Percentiles rank a stretch among this genome's conserved stretches.
Conservation (phyloP, 2,797 vertebrate genomes). For the Paratrypauchen microcephalus region DNA sequence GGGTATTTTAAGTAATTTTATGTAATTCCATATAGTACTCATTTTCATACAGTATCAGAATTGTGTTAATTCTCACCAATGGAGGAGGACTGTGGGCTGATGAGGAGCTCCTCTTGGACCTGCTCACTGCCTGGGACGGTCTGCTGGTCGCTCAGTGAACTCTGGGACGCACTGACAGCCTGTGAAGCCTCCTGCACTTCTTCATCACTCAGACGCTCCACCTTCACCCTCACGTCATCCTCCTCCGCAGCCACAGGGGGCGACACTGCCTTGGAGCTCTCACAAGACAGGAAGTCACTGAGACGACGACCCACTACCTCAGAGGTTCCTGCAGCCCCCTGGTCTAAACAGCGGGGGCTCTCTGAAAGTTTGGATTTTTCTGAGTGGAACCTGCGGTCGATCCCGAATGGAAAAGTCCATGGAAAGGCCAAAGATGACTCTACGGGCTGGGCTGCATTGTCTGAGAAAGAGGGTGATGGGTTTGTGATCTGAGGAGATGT, state of each 20-base stretch:
- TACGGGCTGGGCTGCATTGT: constrained; percentile 87
- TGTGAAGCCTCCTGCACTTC: constrained; percentile 97
- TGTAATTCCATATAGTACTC: neutral
- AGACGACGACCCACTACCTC: constrained; percentile 82
- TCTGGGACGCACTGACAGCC: constrained; percentile 93
- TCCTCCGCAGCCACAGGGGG: constrained; percentile 81
- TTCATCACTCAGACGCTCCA: constrained; percentile 94
- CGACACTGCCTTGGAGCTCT: constrained; percentile 86
- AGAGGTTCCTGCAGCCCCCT: constrained; percentile 53
- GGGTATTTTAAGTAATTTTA: neutral
- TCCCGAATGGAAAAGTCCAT: constrained; percentile 97
- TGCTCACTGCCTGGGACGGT: constrained; percentile 94
- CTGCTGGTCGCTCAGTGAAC: constrained; percentile 95
- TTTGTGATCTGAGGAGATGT: constrained; percentile 89
- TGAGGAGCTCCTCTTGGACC: constrained; percentile 93
- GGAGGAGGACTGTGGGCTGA: constrained; percentile 95
- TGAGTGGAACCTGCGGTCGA: constrained; percentile 88
- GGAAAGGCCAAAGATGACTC: constrained; percentile 96
- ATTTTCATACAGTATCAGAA: neutral
- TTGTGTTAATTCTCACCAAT: constrained; percentile 80
- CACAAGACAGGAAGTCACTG: constrained; percentile 89
- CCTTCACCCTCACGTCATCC: constrained; percentile 94
- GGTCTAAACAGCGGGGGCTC: constrained; percentile 89
- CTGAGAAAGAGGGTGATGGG: constrained; percentile 88
- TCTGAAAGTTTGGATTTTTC: constrained; percentile 93